Evolutionary conservation across 2,888 invertebrate species (phyloP).

Genomic region (Plebejus melissa): DNA sequence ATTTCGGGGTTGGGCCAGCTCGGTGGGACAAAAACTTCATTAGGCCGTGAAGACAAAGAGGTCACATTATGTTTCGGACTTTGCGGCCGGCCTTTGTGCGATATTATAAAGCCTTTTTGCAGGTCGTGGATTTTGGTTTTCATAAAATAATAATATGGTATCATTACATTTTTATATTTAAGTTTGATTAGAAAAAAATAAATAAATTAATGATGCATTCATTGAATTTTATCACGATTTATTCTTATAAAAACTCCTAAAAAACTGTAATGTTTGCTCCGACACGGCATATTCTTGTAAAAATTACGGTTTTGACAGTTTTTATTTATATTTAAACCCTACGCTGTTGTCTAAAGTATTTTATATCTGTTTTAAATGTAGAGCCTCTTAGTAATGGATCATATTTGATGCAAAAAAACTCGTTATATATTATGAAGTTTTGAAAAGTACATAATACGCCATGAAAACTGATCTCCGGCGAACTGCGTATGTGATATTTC

Average conservation of each 20-base stretch:
- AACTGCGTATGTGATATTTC: background rate
- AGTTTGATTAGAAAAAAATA: background rate
- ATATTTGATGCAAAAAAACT: too few species aligned
- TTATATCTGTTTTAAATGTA: too few species aligned
- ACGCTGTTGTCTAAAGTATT: too few species aligned
- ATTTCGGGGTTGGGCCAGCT: conserved; percentile 36
- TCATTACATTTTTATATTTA: background rate
- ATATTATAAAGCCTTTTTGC: background rate
- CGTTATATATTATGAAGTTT: background rate
- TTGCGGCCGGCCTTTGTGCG: conserved; percentile 31
- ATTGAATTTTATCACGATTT: too few species aligned
- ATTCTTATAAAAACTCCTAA: too few species aligned
- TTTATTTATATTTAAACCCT: too few species aligned
- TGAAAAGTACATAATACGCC: background rate
- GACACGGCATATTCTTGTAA: too few species aligned
- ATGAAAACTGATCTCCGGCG: background rate
- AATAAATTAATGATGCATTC: too few species aligned
- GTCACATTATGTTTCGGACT: conserved; percentile 36
- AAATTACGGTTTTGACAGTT: too few species aligned
- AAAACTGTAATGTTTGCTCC: too few species aligned
- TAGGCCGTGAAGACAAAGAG: conserved; percentile 43
- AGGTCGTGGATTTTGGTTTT: background rate
- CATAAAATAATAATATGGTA: background rate
- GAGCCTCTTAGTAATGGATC: too few species aligned
- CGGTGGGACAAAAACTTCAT: conserved; percentile 45